A percentile compares a stretch with the other conserved stretches of the same genome.
Evolutionary conservation across 1,140 invertebrate genomes (phyloP).

Genomic region (Paralvinella palmiformis): DNA sequence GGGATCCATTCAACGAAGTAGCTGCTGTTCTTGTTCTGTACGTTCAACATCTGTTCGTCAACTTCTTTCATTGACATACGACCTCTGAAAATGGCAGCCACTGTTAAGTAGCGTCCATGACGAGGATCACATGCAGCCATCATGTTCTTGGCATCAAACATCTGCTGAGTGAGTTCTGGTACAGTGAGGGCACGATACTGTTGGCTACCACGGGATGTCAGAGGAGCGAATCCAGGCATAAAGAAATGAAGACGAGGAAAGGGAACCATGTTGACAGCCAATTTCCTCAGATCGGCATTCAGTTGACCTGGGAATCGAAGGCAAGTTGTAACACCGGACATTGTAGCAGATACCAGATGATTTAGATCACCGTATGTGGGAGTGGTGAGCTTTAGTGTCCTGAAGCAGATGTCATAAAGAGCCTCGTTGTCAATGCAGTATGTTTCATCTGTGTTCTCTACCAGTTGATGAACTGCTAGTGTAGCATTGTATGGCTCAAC

Average conservation of each 20-base stretch:
- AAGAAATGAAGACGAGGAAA: constrained; percentile 94
- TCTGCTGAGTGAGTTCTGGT: constrained; percentile 66
- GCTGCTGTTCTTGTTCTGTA: constrained; percentile 82
- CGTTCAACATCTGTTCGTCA: constrained; percentile 65
- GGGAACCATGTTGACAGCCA: constrained; percentile 97
- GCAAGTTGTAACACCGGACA: constrained; percentile 78
- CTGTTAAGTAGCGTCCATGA: constrained; percentile 88
- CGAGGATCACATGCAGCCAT: constrained; percentile 83
- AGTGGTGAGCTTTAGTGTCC: constrained; percentile 67
- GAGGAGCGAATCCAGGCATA: constrained; percentile 90
- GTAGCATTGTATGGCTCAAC: constrained; percentile 74
- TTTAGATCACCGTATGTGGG: constrained; percentile 62
- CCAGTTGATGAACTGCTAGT: constrained; percentile 64
- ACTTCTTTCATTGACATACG: constrained; percentile 95
- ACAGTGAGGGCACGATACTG: constrained; percentile 59
- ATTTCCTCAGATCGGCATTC: constrained; percentile 82
- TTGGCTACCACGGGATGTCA: constrained; percentile 68
- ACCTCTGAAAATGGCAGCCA: constrained; percentile 87
- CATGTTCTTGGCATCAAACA: constrained; percentile 77
- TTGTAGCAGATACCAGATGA: constrained; percentile 61
- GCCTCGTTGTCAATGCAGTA: constrained; percentile 80
- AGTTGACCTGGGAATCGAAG: constrained; percentile 58
- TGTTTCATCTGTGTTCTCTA: constrained; percentile 71
- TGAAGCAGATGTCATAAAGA: constrained; percentile 73
- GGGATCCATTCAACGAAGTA: constrained; percentile 70